Conservation (phyloP, 2,888 invertebrate genomes). For the Leptura quadrifasciata region DNA sequence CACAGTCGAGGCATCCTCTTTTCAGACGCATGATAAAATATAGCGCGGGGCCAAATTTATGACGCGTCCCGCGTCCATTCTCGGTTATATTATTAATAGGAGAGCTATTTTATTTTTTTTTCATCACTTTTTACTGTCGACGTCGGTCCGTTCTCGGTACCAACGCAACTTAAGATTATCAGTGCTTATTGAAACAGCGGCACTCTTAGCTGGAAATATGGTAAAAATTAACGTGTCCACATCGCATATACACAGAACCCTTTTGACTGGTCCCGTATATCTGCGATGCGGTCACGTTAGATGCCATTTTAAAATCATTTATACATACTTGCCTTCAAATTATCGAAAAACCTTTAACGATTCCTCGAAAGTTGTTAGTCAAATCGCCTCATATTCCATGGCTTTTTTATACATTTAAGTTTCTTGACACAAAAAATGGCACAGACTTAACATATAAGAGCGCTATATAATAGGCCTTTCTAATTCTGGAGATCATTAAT, state of each 20-base stretch:
- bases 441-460: constrained; percentile 57
- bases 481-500: constrained; percentile 56
- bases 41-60: neutral
- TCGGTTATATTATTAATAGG: constrained; percentile 10
- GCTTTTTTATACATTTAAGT: constrained; percentile 18
- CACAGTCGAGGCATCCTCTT: constrained; percentile 10
- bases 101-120: neutral
- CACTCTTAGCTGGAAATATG: too few species aligned
- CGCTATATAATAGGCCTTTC: constrained; percentile 52
- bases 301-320: neutral
- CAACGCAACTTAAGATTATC: too few species aligned
- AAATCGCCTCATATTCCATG: constrained; percentile 10
- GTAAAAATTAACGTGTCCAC: too few species aligned
- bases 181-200: too few species aligned
- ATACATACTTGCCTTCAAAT: constrained; percentile 22
- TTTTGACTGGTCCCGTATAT: too few species aligned
- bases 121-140: too few species aligned
- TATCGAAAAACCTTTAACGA: constrained; percentile 18
- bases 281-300: too few species aligned
- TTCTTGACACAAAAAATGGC: constrained; percentile 55
- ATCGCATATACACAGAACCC: too few species aligned
- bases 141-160: too few species aligned
- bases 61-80: neutral
- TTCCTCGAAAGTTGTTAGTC: neutral
- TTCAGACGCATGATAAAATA: constrained; percentile 15